Evolutionary conservation across 2,797 vertebrate species (phyloP), one percentile per base, ranked within the genome.

Genomic region (Sparus aurata): DNA sequence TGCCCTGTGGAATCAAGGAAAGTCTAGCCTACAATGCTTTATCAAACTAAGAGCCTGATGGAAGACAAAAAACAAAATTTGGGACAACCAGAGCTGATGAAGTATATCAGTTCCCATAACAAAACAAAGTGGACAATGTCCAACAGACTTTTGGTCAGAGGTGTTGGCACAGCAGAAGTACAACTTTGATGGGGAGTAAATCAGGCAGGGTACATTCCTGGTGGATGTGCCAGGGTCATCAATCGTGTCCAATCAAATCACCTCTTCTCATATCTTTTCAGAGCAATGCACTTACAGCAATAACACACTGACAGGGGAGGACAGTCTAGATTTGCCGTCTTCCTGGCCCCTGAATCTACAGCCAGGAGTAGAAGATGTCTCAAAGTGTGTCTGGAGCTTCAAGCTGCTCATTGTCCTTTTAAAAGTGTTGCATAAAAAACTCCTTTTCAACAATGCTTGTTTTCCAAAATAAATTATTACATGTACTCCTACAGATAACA

Each of bases 241-340:
- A 80, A 22, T 84, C 66, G 43, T 60, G 41, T 65, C 30, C 69
- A 84, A 82, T 88, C 70, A 80, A 86, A 85, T 75, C 78, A 79
- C 25, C 38, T 61, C 20, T 1, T 78, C 38, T 68, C 47, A 79
- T 79, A 75, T 79, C 15, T 69, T 73, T 79, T 57, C 69, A 78
- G 54, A 20, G 74, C 1, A 34, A 41, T 3, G 38, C 20, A 23
- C 70, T 65, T 46, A 69, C 25, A 64, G 50, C 52, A 20, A 5
- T 63, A 54, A 73, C 3, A 22, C 58, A 68, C 11, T 9, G 46
- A 60, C 6, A 22, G 13, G n/a, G 67, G 49, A 41, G 7, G 22
- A 66, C 43, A 53, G 47, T 65, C 61, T 16, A 13, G 23, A 25
- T 16, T 49, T 12, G 20, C 13, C 27, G 47, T 65, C 23, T 45